phyloP scores from a whole-genome alignment of 2,797 vertebrate species.

The Urocyon cinereoargenteus region DNA sequence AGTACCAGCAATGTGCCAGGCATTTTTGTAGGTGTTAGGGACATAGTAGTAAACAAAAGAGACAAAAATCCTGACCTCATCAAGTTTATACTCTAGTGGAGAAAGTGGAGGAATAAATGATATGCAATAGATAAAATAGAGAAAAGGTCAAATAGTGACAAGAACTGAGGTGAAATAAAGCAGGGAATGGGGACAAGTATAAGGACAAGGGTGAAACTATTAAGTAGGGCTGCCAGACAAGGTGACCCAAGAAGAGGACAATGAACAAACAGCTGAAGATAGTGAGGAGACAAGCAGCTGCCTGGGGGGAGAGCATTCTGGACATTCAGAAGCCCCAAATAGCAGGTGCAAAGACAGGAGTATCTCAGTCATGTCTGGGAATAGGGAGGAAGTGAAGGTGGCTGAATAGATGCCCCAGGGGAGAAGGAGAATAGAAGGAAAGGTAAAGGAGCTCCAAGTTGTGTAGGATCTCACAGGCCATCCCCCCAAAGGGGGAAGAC shows the following conservation, averaged over 20 bases:
- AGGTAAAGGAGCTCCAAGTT: too few species aligned
- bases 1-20: neutral
- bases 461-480: fast-evolving
- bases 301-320: neutral
- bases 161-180: neutral
- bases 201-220: neutral
- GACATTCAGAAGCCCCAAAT: neutral
- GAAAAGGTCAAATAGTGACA: neutral
- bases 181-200: fast-evolving
- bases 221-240: neutral
- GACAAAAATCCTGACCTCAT: neutral
- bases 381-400: neutral
- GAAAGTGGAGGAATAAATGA: neutral
- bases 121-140: neutral
- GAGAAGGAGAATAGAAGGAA: neutral
- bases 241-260: neutral
- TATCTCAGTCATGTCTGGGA: neutral
- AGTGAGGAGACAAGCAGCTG: neutral
- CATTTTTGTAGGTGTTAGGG: neutral
- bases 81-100: neutral
- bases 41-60: neutral
- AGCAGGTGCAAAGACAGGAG: neutral
- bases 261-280: neutral
- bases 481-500: neutral
- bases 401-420: neutral